Percentiles rank a stretch among this genome's conserved stretches.
Conservation (phyloP, 64 coral and sea anemone genomes). For the Montipora efflorescens region DNA sequence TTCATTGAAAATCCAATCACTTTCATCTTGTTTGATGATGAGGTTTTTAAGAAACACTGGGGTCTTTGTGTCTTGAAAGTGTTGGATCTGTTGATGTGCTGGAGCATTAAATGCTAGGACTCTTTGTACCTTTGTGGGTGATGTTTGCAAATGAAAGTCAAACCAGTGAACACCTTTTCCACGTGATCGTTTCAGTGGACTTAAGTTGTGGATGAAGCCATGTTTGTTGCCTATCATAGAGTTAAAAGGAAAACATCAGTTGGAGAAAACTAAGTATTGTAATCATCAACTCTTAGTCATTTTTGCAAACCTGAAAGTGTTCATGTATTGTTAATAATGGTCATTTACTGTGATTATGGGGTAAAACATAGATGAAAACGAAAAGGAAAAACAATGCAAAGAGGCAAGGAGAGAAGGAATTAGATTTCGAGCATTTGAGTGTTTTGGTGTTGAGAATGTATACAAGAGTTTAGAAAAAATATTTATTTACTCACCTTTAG, state of each 20-base stretch:
- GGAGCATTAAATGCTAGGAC: too few relatives aligned
- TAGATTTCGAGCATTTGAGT: not conserved
- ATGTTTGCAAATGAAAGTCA: too few relatives aligned
- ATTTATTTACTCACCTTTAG: slow-evolving; percentile 18
- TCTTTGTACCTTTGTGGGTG: too few relatives aligned
- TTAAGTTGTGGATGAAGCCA: too few relatives aligned
- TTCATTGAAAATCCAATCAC: not conserved
- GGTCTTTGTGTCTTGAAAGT: not conserved
- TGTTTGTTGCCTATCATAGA: too few relatives aligned
- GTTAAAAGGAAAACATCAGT: too few relatives aligned
- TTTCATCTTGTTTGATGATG: not conserved
- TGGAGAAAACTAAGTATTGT: too few relatives aligned
- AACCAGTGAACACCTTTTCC: too few relatives aligned
- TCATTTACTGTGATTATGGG: not conserved
- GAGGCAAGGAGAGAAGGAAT: not conserved
- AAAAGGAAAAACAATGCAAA: not conserved
- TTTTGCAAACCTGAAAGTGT: too few relatives aligned
- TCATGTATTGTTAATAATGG: not conserved
- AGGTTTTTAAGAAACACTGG: slow-evolving; percentile 1
- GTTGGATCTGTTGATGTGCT: too few relatives aligned
- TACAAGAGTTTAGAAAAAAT: not conserved
- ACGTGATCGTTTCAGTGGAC: too few relatives aligned
- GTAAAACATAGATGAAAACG: not conserved
- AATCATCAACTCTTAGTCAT: too few relatives aligned
- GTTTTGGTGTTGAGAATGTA: not conserved